These are phyloP conservation scores for Calcarius ornatus DNA, from an alignment of 2,113 vertebrate species.

Conservation along the genomic window DNA sequence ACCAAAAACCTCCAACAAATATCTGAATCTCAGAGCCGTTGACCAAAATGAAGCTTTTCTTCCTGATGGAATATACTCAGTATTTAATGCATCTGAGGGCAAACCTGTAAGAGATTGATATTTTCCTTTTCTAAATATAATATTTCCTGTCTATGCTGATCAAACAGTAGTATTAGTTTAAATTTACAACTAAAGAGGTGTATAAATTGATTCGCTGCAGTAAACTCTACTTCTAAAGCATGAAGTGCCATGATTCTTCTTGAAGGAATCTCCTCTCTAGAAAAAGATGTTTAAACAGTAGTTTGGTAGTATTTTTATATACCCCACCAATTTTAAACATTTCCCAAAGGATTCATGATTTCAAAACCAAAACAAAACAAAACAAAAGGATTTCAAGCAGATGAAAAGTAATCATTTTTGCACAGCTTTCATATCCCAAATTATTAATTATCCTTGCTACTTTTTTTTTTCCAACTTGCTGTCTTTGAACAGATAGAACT, in stretches of 20 bases:
- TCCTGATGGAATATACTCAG: background rate
- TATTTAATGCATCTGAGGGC: background rate
- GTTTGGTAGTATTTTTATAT: background rate
- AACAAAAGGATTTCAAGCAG: background rate
- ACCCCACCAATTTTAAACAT: background rate
- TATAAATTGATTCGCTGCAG: background rate
- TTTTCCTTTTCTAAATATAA: background rate
- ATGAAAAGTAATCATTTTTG: background rate
- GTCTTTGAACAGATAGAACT: background rate
- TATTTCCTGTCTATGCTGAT: background rate
- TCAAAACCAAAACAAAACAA: background rate
- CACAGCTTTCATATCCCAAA: background rate
- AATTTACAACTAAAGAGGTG: background rate
- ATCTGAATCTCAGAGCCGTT: background rate
- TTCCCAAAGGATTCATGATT: background rate
- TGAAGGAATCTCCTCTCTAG: background rate
- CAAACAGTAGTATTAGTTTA: background rate
- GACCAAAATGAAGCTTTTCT: background rate
- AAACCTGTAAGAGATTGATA: background rate
- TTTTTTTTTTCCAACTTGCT: background rate
- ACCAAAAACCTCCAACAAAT: background rate
- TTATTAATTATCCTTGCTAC: background rate
- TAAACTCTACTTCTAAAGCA: background rate
- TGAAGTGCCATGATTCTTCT: background rate
- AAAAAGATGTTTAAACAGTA: background rate